These are phyloP conservation scores for Sinodicranocentrus sp. DNA, from an alignment of 2,888 invertebrate species.

Conservation along the genomic window DNA sequence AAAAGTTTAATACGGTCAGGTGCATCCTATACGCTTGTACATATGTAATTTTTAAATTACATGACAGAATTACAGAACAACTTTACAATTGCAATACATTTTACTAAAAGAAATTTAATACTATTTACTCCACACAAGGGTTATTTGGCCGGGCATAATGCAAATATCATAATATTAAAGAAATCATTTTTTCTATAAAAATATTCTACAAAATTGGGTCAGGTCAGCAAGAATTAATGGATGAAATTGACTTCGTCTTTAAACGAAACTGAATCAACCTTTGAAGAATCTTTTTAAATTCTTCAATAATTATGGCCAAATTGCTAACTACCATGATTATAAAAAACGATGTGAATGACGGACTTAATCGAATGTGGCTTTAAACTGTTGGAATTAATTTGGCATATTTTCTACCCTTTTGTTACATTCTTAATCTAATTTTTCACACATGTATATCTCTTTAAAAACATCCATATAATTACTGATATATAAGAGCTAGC, in stretches of 20 bases:
- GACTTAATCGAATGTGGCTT: constrained; percentile 59
- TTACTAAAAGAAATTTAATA: constrained; percentile 11
- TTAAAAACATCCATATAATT: too few species aligned
- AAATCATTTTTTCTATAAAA: background rate
- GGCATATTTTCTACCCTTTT: too few species aligned
- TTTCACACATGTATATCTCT: too few species aligned
- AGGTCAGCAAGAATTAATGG: too few species aligned
- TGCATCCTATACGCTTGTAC: constrained; percentile 66
- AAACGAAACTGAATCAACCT: too few species aligned
- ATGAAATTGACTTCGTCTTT: too few species aligned
- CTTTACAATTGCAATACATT: constrained; percentile 19
- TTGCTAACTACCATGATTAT: constrained; percentile 27
- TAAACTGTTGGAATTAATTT: constrained; percentile 41
- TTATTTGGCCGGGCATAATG: constrained; percentile 56
- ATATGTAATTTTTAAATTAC: constrained; percentile 15
- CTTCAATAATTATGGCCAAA: constrained; percentile 25
- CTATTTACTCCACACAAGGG: background rate
- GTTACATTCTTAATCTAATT: too few species aligned
- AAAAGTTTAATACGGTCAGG: constrained; percentile 47
- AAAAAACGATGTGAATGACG: constrained; percentile 30
- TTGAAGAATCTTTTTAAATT: too few species aligned
- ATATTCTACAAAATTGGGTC: background rate
- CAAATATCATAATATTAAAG: constrained; percentile 30
- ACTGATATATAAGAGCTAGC: too few species aligned
- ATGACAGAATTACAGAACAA: constrained; percentile 9